A percentile compares a stretch with the other conserved stretches of the same genome.
These are phyloP conservation scores for Myotis pilosus DNA, from an alignment of 2,797 vertebrate species.

Conservation along the genomic window DNA sequence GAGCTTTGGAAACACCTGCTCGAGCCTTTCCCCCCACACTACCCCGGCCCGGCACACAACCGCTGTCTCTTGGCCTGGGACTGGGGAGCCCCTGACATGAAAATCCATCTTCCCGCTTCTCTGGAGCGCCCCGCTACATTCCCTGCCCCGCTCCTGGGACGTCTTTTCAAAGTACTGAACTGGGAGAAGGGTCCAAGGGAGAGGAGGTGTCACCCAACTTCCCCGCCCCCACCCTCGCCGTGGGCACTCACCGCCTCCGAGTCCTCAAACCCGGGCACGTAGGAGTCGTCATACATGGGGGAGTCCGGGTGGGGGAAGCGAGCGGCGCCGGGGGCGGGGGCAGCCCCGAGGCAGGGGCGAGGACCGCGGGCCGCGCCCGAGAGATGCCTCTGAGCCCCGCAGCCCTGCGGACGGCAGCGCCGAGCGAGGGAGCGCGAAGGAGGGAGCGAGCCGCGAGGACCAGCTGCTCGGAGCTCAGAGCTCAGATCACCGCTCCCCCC, in stretches of 20 bases:
- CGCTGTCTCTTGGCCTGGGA: neutral
- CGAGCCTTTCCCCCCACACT: slow-evolving; percentile 75
- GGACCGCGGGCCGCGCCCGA: slow-evolving; percentile 72
- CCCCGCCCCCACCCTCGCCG: slow-evolving; percentile 60
- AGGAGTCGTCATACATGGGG: slow-evolving; percentile 85
- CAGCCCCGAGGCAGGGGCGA: slow-evolving; percentile 59
- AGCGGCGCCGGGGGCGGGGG: slow-evolving; percentile 62
- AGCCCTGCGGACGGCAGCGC: slow-evolving; percentile 69
- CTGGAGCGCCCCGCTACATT: neutral
- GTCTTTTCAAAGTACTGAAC: slow-evolving; percentile 61
- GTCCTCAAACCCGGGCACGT: slow-evolving; percentile 85
- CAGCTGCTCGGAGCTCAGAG: slow-evolving; percentile 65
- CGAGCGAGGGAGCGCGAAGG: slow-evolving; percentile 50
- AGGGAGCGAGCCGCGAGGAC: slow-evolving; percentile 62
- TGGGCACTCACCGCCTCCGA: slow-evolving; percentile 84
- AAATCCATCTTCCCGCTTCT: slow-evolving; percentile 32
- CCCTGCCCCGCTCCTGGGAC: slow-evolving; percentile 2
- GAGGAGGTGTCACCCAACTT: slow-evolving; percentile 36
- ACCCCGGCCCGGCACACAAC: slow-evolving; percentile 69
- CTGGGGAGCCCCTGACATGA: neutral
- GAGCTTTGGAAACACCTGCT: slow-evolving; percentile 79
- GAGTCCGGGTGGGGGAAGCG: slow-evolving; percentile 71
- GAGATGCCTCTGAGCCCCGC: slow-evolving; percentile 65
- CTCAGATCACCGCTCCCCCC: slow-evolving; percentile 55
- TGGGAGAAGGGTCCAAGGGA: slow-evolving; percentile 54